Evolutionary conservation across 2,888 invertebrate species (phyloP).

Genomic region (Epinotia demarniana): DNA sequence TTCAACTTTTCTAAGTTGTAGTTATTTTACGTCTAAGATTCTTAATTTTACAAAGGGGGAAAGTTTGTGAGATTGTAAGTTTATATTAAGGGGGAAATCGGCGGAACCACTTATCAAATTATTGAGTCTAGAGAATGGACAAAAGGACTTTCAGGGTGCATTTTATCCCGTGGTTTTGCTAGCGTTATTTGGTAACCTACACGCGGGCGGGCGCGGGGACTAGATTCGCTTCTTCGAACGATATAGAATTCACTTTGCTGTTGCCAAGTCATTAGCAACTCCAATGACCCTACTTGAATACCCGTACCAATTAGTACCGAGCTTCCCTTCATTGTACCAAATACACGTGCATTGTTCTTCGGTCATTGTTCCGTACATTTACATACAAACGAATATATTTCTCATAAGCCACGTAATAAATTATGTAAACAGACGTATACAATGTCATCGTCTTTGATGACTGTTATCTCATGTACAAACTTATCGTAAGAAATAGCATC

Average conservation of each 20-base stretch:
- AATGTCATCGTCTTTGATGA: slow-evolving; percentile 44
- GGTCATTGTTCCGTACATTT: slow-evolving; percentile 72
- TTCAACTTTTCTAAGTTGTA: too few species aligned
- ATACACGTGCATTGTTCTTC: slow-evolving; percentile 65
- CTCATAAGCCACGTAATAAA: slow-evolving; percentile 55
- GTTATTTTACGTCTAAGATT: too few species aligned
- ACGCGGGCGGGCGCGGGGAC: too few species aligned
- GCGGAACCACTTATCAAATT: too few species aligned
- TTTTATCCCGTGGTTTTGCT: too few species aligned
- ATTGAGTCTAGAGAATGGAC: too few species aligned
- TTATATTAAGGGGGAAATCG: too few species aligned
- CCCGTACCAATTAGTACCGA: slow-evolving; percentile 36
- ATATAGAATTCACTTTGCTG: not conserved
- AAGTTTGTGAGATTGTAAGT: too few species aligned
- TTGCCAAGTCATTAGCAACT: not conserved
- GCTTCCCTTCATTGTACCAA: slow-evolving; percentile 71
- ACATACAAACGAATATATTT: slow-evolving; percentile 69
- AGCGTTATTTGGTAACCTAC: too few species aligned
- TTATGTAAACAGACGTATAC: slow-evolving; percentile 54
- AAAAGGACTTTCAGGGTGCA: too few species aligned
- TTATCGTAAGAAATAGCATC: not conserved
- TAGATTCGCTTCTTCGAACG: too few species aligned
- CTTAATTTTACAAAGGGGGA: too few species aligned
- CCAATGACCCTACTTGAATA: slow-evolving; percentile 8
- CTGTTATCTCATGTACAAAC: slow-evolving; percentile 35